These are phyloP conservation scores for Netelia melanura DNA, from an alignment of 2,888 invertebrate genomes.

Conservation along the genomic window DNA sequence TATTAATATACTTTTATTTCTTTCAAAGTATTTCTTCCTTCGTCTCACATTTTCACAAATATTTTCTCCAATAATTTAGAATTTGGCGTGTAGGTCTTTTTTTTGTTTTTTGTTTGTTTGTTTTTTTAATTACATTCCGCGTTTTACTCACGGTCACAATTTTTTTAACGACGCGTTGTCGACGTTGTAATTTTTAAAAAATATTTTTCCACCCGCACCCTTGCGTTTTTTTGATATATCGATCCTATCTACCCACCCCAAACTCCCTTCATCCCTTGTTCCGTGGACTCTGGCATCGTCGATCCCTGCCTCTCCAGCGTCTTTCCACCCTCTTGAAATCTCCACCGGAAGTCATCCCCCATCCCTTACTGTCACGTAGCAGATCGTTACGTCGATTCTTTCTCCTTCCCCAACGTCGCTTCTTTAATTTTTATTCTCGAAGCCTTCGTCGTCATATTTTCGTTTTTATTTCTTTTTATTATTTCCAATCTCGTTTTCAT, in stretches of 20 bases:
- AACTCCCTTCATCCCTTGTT: conserved; percentile 18
- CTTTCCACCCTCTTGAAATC: conserved; percentile 13
- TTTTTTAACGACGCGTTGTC: background rate
- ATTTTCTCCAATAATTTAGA: background rate
- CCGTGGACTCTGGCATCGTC: background rate
- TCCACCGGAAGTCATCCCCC: conserved; percentile 19
- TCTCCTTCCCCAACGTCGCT: background rate
- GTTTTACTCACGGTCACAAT: background rate
- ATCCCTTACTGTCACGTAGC: background rate
- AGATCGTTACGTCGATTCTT: conserved; percentile 11
- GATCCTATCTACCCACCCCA: conserved; percentile 22
- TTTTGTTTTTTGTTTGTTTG: background rate
- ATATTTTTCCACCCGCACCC: conserved; percentile 6
- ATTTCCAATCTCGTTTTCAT: background rate
- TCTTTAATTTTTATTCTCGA: background rate
- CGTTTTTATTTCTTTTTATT: background rate
- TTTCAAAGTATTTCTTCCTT: conserved; percentile 16
- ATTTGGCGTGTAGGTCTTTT: background rate
- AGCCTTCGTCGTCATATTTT: background rate
- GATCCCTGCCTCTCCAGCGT: conserved; percentile 17
- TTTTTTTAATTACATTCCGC: background rate
- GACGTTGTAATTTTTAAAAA: background rate
- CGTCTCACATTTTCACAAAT: conserved; percentile 8
- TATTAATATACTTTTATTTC: background rate
- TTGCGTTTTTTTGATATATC: background rate